phyloP scores from a whole-genome alignment of 2,888 invertebrate species.

The Spodoptera picta region DNA sequence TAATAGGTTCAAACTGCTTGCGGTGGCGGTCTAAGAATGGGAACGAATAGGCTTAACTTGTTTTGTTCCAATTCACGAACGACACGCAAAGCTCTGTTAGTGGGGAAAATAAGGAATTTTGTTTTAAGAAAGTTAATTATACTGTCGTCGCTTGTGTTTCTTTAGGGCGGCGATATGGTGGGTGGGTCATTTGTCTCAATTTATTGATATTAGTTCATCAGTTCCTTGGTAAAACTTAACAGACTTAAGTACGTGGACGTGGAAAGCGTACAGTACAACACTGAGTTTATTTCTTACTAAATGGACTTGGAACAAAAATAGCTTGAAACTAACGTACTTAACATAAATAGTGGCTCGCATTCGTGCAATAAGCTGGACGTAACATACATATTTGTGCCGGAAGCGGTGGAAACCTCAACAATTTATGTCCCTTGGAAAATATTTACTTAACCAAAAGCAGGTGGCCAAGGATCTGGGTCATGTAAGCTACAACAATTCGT shows the following conservation, averaged over 20 bases:
- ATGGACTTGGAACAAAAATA: background rate
- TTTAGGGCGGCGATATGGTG: no score
- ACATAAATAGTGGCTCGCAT: background rate
- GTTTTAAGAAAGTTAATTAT: conserved; percentile 2
- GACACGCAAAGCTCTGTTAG: conserved; percentile 40
- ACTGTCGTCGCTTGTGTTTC: conserved; percentile 9
- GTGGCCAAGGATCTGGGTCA: conserved; percentile 51
- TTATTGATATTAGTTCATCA: background rate
- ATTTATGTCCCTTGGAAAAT: conserved; percentile 43
- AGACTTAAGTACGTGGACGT: background rate
- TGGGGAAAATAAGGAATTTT: conserved; percentile 23
- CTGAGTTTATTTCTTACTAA: conserved; percentile 1
- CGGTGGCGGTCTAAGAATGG: conserved; percentile 25
- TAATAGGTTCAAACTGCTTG: conserved; percentile 26
- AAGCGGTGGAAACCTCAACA: conserved; percentile 31
- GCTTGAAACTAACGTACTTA: background rate
- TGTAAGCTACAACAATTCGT: conserved; percentile 45
- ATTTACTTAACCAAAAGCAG: conserved; percentile 36
- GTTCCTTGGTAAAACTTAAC: background rate
- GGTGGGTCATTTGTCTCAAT: no score
- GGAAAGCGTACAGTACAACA: background rate
- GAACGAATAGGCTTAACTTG: conserved; percentile 16
- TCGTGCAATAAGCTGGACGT: conserved; percentile 28
- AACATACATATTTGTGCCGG: conserved; percentile 47
- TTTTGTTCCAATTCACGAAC: conserved; percentile 23